These are phyloP conservation scores for Plagodis pulveraria DNA, from an alignment of 2,888 invertebrate species.

Conservation along the genomic window DNA sequence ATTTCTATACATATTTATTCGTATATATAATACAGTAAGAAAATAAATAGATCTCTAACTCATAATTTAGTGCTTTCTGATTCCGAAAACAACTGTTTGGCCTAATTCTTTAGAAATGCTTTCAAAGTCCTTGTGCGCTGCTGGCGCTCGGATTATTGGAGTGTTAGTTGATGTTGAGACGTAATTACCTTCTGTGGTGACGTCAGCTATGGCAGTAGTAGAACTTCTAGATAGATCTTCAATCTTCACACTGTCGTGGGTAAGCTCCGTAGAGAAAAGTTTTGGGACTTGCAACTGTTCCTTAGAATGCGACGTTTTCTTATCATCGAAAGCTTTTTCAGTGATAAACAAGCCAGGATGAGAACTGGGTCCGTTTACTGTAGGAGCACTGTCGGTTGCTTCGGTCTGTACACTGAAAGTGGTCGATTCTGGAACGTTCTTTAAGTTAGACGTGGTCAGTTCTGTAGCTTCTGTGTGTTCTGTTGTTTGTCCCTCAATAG, in stretches of 20 bases:
- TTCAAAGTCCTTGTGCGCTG: constrained; percentile 9
- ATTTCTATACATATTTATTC: too few species aligned
- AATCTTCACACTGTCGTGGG: constrained; percentile 1
- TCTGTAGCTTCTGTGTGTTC: neutral
- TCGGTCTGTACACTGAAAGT: neutral
- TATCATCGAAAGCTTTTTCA: neutral
- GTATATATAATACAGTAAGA: too few species aligned
- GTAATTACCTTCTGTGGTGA: too few species aligned
- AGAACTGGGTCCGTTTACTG: neutral
- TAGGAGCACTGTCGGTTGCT: neutral
- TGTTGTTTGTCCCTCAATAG: neutral
- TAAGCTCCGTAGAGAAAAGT: neutral
- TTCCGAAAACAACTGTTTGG: constrained; percentile 21
- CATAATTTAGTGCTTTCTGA: constrained; percentile 9
- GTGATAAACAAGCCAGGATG: neutral
- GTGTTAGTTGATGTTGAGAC: neutral
- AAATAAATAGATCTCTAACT: neutral
- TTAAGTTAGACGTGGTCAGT: neutral
- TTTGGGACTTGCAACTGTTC: neutral
- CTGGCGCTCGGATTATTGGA: neutral
- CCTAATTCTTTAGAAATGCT: constrained; percentile 25
- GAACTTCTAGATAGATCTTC: neutral
- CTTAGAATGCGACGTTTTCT: too few species aligned
- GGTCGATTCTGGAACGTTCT: neutral
- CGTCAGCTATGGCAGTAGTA: neutral